A percentile compares a stretch with the other conserved stretches of the same genome.
phyloP scores from a whole-genome alignment of 1,140 invertebrate genomes.

The Euschistus heros region DNA sequence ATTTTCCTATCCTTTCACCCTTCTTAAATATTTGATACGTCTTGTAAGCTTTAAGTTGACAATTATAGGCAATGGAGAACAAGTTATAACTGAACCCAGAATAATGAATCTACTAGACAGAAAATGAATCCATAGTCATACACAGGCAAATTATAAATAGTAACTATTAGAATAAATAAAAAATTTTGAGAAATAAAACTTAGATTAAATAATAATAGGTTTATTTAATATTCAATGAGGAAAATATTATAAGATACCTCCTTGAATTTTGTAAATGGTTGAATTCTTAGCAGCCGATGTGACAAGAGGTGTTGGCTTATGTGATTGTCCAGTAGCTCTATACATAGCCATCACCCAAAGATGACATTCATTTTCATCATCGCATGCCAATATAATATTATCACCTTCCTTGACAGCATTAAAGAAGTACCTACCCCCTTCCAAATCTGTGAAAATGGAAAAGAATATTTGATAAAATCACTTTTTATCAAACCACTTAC shows the following conservation, averaged over 20 bases:
- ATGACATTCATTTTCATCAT: slow-evolving; percentile 96
- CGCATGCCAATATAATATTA: slow-evolving; percentile 90
- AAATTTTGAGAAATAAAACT: background rate
- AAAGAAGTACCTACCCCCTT: slow-evolving; percentile 89
- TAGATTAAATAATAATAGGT: background rate
- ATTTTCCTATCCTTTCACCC: too few species aligned
- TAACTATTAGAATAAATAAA: too few species aligned
- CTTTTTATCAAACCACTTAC: too few species aligned
- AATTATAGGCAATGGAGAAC: too few species aligned
- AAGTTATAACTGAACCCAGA: too few species aligned
- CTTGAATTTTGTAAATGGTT: slow-evolving; percentile 79
- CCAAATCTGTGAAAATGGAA: slow-evolving; percentile 48
- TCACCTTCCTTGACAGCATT: slow-evolving; percentile 98
- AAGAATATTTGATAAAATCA: background rate
- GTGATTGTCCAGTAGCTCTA: slow-evolving; percentile 94
- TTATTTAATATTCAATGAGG: too few species aligned
- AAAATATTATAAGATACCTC: slow-evolving; percentile 43
- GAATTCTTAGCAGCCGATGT: slow-evolving; percentile 75
- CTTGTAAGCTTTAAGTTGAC: too few species aligned
- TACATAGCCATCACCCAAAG: slow-evolving; percentile 99
- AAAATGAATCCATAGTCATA: too few species aligned
- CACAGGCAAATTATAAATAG: too few species aligned
- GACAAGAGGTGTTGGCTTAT: slow-evolving; percentile 91
- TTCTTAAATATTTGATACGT: too few species aligned
- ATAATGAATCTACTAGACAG: too few species aligned